Percentiles rank a stretch among this genome's conserved stretches.
Evolutionary conservation across 2,113 vertebrate species (phyloP).

Genomic region (Chaetura pelagica): DNA sequence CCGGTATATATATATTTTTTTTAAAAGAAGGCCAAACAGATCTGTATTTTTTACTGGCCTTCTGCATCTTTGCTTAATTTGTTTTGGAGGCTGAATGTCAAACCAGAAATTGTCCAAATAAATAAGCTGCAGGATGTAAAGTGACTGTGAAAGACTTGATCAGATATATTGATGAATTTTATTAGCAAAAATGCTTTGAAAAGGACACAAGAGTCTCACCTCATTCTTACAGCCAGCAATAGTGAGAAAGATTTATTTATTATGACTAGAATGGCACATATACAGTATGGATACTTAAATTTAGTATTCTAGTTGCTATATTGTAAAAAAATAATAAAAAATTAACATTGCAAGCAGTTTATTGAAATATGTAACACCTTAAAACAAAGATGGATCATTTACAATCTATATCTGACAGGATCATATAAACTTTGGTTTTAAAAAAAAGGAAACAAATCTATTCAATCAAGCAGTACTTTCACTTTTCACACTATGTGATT

Average conservation of each 20-base stretch:
- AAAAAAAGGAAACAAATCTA: not conserved
- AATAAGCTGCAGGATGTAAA: not conserved
- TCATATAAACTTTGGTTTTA: not conserved
- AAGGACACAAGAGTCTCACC: not conserved
- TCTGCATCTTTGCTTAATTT: not conserved
- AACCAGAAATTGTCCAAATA: not conserved
- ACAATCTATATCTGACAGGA: not conserved
- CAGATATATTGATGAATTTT: not conserved
- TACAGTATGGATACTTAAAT: not conserved
- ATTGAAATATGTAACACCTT: not conserved
- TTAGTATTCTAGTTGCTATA: not conserved
- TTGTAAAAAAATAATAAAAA: not conserved
- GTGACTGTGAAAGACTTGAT: not conserved
- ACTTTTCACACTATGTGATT: not conserved
- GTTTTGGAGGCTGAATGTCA: not conserved
- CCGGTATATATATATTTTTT: not conserved
- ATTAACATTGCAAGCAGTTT: not conserved
- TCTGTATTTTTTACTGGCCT: not conserved
- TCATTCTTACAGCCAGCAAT: not conserved
- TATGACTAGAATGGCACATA: not conserved
- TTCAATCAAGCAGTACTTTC: not conserved
- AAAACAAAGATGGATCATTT: not conserved
- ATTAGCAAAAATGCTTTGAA: not conserved
- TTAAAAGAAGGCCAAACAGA: not conserved
- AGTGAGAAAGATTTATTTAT: not conserved